phyloP scores from a whole-genome alignment of 2,888 invertebrate species.

The Chouioia cunea region DNA sequence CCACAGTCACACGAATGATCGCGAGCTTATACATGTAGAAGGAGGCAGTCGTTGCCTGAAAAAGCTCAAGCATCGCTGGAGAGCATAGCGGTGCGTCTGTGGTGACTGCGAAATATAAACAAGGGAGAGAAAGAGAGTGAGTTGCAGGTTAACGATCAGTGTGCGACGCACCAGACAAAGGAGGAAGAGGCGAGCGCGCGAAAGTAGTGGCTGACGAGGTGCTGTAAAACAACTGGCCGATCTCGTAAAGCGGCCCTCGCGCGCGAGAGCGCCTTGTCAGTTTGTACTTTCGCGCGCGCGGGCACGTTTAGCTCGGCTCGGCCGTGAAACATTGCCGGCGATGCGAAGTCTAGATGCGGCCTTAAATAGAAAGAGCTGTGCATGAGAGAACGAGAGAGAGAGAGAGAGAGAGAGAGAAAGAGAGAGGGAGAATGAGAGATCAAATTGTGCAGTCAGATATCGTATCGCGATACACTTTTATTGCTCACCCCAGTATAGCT shows the following conservation, averaged over 20 bases:
- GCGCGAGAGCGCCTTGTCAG: not conserved
- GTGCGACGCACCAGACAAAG: not conserved
- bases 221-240: conserved; percentile 30
- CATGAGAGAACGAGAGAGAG: no score
- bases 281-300: conserved; percentile 10
- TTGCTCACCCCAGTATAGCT: no score
- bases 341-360: not conserved
- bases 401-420: conserved; percentile 17
- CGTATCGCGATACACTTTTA: no score
- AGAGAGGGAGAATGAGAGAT: not conserved
- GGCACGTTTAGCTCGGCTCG: not conserved
- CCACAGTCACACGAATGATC: conserved; percentile 11
- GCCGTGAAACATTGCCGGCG: conserved; percentile 25
- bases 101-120: conserved; percentile 35
- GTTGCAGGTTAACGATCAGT: conserved; percentile 8
- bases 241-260: conserved; percentile 24
- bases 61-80: not conserved
- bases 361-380: no score
- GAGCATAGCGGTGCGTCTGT: no score
- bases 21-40: no score
- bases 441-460: no score
- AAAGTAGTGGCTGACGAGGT: conserved; percentile 20
- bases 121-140: conserved; percentile 21
- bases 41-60: not conserved
- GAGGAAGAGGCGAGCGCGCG: not conserved